Percentiles rank a stretch among this genome's conserved stretches.
These are phyloP conservation scores for Drosophila quadrilineata DNA, from an alignment of 1,140 invertebrate genomes.

Conservation along the genomic window DNA sequence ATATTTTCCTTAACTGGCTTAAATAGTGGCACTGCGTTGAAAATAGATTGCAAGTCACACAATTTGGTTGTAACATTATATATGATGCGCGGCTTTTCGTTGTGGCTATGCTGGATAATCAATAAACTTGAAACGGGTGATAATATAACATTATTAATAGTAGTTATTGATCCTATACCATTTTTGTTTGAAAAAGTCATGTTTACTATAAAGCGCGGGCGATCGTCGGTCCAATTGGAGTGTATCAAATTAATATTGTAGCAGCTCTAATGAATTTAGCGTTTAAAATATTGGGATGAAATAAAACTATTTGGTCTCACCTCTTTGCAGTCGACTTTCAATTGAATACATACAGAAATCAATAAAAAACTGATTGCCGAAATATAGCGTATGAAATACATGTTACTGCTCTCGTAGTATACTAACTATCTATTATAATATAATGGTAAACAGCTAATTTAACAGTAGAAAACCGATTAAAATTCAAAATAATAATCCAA, in stretches of 20 bases:
- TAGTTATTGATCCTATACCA: conserved; percentile 52
- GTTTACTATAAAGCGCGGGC: conserved; percentile 56
- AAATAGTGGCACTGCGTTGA: conserved; percentile 61
- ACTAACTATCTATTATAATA: neutral
- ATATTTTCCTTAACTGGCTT: conserved; percentile 59
- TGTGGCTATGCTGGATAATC: conserved; percentile 27
- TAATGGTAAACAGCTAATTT: too few relatives aligned
- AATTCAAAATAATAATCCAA: too few relatives aligned
- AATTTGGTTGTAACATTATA: conserved; percentile 62
- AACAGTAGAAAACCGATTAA: too few relatives aligned
- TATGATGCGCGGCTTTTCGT: conserved; percentile 37
- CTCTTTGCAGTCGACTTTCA: conserved; percentile 39
- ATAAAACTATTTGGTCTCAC: conserved; percentile 11
- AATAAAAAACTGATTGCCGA: neutral
- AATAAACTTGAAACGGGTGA: conserved; percentile 45
- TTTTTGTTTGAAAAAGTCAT: conserved; percentile 61
- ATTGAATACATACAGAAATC: conserved; percentile 5
- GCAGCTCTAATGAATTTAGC: conserved; percentile 38
- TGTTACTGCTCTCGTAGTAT: neutral
- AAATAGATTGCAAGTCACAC: conserved; percentile 45
- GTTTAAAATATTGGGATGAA: neutral
- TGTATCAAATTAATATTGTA: conserved; percentile 43
- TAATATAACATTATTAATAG: conserved; percentile 50
- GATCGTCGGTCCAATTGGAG: conserved; percentile 61
- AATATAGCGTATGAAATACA: neutral